These are phyloP conservation scores for Heliconius aoede DNA, from an alignment of 2,888 invertebrate genomes.

Conservation along the genomic window DNA sequence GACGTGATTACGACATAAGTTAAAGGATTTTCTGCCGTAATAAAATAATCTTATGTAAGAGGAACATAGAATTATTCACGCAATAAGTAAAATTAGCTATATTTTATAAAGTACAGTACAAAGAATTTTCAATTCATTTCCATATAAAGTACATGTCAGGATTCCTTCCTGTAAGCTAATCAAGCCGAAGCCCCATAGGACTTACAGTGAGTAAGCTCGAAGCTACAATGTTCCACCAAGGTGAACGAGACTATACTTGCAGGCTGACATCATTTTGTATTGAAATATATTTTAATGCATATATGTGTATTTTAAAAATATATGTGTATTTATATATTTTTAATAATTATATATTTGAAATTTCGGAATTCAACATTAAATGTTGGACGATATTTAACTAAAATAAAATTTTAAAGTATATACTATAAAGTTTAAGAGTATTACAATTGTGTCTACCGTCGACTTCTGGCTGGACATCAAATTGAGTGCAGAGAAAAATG, in stretches of 20 bases:
- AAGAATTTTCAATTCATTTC: conserved; percentile 20
- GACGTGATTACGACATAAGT: not conserved
- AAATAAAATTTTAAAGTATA: not conserved
- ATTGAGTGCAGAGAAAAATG: not conserved
- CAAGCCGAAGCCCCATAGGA: conserved; percentile 34
- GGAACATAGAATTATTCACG: not conserved
- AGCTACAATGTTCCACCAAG: conserved; percentile 43
- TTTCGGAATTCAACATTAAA: no score
- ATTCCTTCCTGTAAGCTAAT: conserved; percentile 41
- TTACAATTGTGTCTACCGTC: not conserved
- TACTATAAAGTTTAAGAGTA: no score
- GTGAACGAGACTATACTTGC: conserved; percentile 44
- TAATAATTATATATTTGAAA: not conserved
- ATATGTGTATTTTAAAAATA: not conserved
- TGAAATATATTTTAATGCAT: not conserved
- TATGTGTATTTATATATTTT: not conserved
- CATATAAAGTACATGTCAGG: conserved; percentile 33
- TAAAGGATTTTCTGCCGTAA: not conserved
- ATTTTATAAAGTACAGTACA: conserved; percentile 7
- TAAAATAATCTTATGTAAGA: not conserved
- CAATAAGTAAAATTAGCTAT: not conserved
- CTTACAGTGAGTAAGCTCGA: conserved; percentile 37
- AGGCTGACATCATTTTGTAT: conserved; percentile 39
- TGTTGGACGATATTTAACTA: no score
- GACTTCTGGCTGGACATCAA: not conserved